Conservation (phyloP, 2,797 vertebrate species). For the Mustela erminea region DNA sequence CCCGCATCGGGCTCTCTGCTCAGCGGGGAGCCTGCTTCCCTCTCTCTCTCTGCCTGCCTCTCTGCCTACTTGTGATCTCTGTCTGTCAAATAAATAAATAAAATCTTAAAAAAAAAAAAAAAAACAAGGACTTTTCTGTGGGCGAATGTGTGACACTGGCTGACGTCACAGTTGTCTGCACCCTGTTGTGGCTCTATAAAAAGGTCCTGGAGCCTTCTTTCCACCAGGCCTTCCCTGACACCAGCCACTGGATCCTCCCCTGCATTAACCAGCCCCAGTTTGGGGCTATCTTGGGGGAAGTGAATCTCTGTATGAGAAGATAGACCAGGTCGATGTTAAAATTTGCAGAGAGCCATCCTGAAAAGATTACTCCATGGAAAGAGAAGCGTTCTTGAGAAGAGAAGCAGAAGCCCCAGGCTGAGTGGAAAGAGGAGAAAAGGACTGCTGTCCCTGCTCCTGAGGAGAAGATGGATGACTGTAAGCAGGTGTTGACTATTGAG, state of each 20-base stretch:
- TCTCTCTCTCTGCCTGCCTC: no score
- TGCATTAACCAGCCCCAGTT: constrained; percentile 91
- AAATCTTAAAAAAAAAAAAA: not conserved
- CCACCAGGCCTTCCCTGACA: constrained; percentile 91
- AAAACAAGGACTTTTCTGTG: constrained; percentile 94
- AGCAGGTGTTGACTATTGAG: no score
- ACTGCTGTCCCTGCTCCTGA: not conserved
- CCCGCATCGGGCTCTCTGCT: no score
- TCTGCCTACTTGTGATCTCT: no score
- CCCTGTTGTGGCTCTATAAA: constrained; percentile 95
- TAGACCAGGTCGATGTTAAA: not conserved
- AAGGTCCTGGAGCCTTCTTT: constrained; percentile 94
- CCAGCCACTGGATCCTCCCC: constrained; percentile 85
- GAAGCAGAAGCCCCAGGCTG: constrained; percentile 90
- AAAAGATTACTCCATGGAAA: constrained; percentile 92
- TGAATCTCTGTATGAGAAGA: constrained; percentile 93
- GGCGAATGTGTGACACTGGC: constrained; percentile 94
- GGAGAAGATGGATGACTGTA: not conserved
- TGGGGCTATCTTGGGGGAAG: constrained; percentile 91
- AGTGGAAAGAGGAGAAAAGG: constrained; percentile 85
- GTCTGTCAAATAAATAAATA: no score
- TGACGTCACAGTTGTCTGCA: constrained; percentile 93
- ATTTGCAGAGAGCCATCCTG: constrained; percentile 89
- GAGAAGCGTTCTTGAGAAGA: constrained; percentile 80
- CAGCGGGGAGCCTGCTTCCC: no score